phyloP scores from a whole-genome alignment of 2,113 vertebrate species.

The Carollia perspicillata region DNA sequence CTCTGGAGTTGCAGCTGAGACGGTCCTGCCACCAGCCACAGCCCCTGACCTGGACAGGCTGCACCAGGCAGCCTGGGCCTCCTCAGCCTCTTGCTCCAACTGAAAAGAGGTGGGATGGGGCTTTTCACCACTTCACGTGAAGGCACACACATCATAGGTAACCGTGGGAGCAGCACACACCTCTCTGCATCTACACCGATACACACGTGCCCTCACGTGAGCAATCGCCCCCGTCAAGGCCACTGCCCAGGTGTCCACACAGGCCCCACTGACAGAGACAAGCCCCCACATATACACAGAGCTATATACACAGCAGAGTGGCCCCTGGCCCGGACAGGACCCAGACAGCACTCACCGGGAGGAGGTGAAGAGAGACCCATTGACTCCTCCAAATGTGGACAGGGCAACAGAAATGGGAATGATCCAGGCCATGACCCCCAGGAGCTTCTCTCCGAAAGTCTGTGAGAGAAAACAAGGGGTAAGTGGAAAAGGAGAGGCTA shows the following conservation, averaged over 20 bases:
- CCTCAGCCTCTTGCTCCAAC: not conserved
- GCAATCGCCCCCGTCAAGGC: not conserved
- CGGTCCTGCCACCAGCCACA: not conserved
- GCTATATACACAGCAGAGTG: not conserved
- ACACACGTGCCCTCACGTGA: not conserved
- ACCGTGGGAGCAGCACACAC: not conserved
- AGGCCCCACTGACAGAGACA: constrained; percentile 25
- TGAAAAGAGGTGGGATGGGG: not conserved
- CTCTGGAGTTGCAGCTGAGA: not conserved
- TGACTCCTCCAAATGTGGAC: constrained; percentile 95
- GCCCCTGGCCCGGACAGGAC: not conserved
- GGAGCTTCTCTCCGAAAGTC: constrained; percentile 95
- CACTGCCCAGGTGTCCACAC: not conserved
- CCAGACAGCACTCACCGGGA: constrained; percentile 85
- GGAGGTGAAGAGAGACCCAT: constrained; percentile 95
- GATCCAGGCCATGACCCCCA: constrained; percentile 94
- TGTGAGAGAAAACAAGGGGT: constrained; percentile 62
- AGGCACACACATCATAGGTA: not conserved
- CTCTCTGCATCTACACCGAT: not conserved
- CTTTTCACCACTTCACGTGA: not conserved
- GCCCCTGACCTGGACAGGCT: not conserved
- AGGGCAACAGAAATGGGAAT: constrained; percentile 96
- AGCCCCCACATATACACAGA: not conserved
- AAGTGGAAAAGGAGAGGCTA: constrained; percentile 80
- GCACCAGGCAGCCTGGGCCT: not conserved